Conservation (phyloP, 1,140 invertebrate species). For the Euwallacea similis region DNA sequence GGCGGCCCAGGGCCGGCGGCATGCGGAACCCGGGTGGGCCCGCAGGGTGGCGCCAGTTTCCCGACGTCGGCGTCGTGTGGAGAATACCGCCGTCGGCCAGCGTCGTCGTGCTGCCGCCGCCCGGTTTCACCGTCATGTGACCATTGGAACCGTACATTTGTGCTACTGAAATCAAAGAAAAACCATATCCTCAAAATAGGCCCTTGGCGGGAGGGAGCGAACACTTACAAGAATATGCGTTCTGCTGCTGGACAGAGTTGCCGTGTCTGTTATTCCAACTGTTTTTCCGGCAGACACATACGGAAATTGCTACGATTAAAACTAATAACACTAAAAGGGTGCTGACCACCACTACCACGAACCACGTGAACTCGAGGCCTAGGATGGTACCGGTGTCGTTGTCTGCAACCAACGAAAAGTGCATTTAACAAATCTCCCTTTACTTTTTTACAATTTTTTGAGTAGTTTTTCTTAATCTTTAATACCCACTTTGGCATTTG, state of each 20-base stretch:
- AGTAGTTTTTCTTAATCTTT: no score
- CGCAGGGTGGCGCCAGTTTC: slow-evolving; percentile 93
- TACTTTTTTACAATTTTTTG: no score
- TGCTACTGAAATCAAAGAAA: slow-evolving; percentile 64
- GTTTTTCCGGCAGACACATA: slow-evolving; percentile 74
- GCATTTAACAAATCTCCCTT: no score
- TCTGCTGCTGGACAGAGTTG: slow-evolving; percentile 59
- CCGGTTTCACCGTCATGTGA: slow-evolving; percentile 61
- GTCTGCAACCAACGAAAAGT: slow-evolving; percentile 58
- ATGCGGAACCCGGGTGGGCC: slow-evolving; percentile 77
- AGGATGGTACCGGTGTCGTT: slow-evolving; percentile 71
- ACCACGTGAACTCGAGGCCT: slow-evolving; percentile 74
- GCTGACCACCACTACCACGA: slow-evolving; percentile 70
- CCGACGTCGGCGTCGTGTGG: slow-evolving; percentile 64
- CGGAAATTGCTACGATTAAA: slow-evolving; percentile 65
- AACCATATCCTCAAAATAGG: no score
- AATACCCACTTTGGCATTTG: slow-evolving; percentile 77
- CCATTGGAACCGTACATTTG: slow-evolving; percentile 81
- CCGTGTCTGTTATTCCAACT: slow-evolving; percentile 58
- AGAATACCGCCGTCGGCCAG: slow-evolving; percentile 56
- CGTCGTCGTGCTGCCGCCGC: slow-evolving; percentile 60
- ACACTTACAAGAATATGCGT: slow-evolving; percentile 57
- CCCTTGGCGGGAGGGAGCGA: no score
- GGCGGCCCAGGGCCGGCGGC: slow-evolving; percentile 65
- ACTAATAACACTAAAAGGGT: slow-evolving; percentile 67